Percentiles rank a stretch among this genome's conserved stretches.
These are phyloP conservation scores for Kuschelorhynchus macadamiae DNA, from an alignment of 2,888 invertebrate genomes.

Conservation along the genomic window DNA sequence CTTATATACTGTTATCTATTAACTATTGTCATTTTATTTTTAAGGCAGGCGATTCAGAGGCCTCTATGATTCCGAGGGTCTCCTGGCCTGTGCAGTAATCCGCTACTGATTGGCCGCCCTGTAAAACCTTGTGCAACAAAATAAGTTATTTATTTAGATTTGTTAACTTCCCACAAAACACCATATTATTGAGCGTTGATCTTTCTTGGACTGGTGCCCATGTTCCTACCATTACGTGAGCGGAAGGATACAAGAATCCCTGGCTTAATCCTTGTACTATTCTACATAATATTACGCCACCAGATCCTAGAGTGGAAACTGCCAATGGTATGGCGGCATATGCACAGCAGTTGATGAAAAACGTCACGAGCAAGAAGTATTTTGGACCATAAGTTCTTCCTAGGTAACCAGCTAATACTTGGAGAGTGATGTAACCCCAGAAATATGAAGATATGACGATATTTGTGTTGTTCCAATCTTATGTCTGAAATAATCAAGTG, in stretches of 20 bases:
- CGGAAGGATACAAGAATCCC: conserved; percentile 79
- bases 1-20: too few species aligned
- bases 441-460: conserved; percentile 82
- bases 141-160: too few species aligned
- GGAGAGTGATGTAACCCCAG: conserved; percentile 84
- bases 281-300: conserved; percentile 53
- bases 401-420: conserved; percentile 79
- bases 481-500: conserved; percentile 30
- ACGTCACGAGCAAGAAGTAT: conserved; percentile 72
- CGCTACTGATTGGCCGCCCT: too few species aligned
- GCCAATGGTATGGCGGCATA: conserved; percentile 71
- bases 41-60: too few species aligned
- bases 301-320: conserved; percentile 48
- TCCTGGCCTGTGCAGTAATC: too few species aligned
- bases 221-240: conserved; percentile 80
- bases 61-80: too few species aligned
- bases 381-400: conserved; percentile 84
- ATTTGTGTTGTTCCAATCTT: conserved; percentile 71
- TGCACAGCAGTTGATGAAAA: conserved; percentile 73
- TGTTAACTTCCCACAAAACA: conserved; percentile 71
- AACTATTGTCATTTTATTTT: too few species aligned
- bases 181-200: conserved; percentile 77
- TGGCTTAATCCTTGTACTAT: conserved; percentile 73
- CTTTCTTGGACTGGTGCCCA: conserved; percentile 81
- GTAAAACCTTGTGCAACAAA: too few species aligned